A percentile compares a stretch with the other conserved stretches of the same genome.
Conservation (phyloP, 2,797 vertebrate genomes). For the Neosilurus hyrtlii region DNA sequence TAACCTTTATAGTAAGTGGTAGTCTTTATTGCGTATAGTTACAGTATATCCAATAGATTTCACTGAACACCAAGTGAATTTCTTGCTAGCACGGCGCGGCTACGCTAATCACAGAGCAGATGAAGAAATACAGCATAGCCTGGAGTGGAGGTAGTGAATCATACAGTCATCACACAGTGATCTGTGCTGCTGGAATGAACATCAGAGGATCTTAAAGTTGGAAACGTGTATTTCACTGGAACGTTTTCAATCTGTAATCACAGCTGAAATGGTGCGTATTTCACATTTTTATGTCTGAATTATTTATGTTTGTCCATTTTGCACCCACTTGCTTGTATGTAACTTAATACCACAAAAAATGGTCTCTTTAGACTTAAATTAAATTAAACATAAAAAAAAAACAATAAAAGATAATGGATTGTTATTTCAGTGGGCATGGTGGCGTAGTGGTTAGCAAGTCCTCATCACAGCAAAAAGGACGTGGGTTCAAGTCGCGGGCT, state of each 20-base stretch:
- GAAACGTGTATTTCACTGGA: conserved; percentile 13
- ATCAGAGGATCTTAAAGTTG: conserved; percentile 14
- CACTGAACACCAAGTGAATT: not conserved
- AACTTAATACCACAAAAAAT: not conserved
- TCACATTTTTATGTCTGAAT: conserved; percentile 22
- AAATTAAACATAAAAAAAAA: not conserved
- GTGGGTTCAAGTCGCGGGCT: no score
- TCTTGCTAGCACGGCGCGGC: not conserved
- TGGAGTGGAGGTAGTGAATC: conserved; percentile 1
- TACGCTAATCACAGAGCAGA: not conserved
- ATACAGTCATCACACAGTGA: not conserved
- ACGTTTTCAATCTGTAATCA: not conserved
- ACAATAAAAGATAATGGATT: not conserved
- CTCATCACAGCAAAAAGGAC: no score
- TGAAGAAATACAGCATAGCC: conserved; percentile 9
- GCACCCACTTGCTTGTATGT: not conserved
- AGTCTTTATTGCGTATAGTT: conserved; percentile 3
- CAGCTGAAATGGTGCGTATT: not conserved
- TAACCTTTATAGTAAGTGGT: not conserved
- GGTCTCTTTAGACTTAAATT: not conserved
- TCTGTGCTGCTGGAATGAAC: conserved; percentile 28
- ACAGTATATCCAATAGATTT: not conserved
- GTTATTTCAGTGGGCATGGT: not conserved
- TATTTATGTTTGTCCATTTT: not conserved
- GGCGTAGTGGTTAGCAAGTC: no score